Conservation (phyloP, 2,888 invertebrate genomes). For the Drosophila monieri region DNA sequence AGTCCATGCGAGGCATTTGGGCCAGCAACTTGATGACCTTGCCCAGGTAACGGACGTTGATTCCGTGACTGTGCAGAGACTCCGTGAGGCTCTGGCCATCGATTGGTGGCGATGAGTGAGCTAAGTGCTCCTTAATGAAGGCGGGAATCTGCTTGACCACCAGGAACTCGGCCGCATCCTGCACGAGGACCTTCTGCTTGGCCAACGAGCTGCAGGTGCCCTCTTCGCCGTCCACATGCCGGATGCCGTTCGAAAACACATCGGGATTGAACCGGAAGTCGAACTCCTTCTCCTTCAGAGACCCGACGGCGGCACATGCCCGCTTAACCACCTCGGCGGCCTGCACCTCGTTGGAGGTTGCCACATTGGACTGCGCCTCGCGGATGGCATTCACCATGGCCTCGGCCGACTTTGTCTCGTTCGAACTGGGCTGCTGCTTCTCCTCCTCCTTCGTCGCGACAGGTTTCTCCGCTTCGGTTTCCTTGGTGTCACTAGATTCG, state of each 20-base stretch:
- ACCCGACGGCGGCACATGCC: slow-evolving; percentile 96
- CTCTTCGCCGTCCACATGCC: slow-evolving; percentile 89
- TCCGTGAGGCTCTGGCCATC: slow-evolving; percentile 97
- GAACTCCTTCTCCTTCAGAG: slow-evolving; percentile 97
- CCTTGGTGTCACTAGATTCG: not conserved
- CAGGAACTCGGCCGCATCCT: slow-evolving; percentile 97
- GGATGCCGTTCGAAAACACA: slow-evolving; percentile 97
- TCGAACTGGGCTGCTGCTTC: slow-evolving; percentile 62
- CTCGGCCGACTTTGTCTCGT: slow-evolving; percentile 64
- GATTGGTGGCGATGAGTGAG: slow-evolving; percentile 96
- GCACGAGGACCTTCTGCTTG: slow-evolving; percentile 94
- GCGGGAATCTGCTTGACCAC: slow-evolving; percentile 97
- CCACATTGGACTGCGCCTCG: slow-evolving; percentile 84
- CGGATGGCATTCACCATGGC: slow-evolving; percentile 78
- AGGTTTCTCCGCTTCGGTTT: slow-evolving; percentile 9
- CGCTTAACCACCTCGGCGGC: slow-evolving; percentile 95
- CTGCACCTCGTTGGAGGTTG: slow-evolving; percentile 86
- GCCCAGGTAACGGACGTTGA: slow-evolving; percentile 97
- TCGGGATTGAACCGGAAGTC: slow-evolving; percentile 99
- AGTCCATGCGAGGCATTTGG: slow-evolving; percentile 92
- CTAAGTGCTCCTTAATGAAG: slow-evolving; percentile 95
- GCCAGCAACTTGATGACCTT: slow-evolving; percentile 92
- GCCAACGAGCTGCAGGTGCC: slow-evolving; percentile 87
- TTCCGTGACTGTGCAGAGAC: slow-evolving; percentile 96
- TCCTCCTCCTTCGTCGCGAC: slow-evolving; percentile 72